Conservation (phyloP, 2,888 invertebrate genomes). For the Abrostola tripartita region DNA sequence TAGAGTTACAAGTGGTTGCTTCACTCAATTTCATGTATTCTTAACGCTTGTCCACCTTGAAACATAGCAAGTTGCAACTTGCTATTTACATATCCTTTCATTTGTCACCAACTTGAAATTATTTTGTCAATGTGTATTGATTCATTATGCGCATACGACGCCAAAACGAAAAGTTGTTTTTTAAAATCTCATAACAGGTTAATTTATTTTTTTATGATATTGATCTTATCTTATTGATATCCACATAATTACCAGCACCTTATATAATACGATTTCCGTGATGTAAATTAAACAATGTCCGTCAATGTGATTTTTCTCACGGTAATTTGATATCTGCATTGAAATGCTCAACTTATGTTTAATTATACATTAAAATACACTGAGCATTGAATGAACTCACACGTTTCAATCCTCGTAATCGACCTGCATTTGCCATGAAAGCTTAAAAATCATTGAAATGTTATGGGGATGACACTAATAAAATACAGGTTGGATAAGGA, state of each 20-base stretch:
- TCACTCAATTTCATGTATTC: slow-evolving; percentile 62
- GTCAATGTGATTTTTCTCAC: slow-evolving; percentile 37
- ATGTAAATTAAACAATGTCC: slow-evolving; percentile 28
- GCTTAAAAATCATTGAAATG: background rate
- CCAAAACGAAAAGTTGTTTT: slow-evolving; percentile 9
- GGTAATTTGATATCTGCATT: slow-evolving; percentile 29
- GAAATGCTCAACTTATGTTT: slow-evolving; percentile 20
- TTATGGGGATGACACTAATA: background rate
- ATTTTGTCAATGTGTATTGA: slow-evolving; percentile 7
- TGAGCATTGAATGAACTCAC: slow-evolving; percentile 25
- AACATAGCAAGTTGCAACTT: slow-evolving; percentile 46
- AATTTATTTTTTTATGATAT: background rate
- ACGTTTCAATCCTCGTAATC: slow-evolving; percentile 19
- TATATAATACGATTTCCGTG: slow-evolving; percentile 25
- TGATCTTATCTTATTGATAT: background rate
- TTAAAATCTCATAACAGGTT: background rate
- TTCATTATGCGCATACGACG: slow-evolving; percentile 1
- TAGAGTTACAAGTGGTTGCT: slow-evolving; percentile 63
- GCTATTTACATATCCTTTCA: slow-evolving; percentile 60
- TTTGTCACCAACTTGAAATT: slow-evolving; percentile 48
- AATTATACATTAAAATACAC: slow-evolving; percentile 22
- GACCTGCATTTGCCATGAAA: background rate
- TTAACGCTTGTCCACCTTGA: slow-evolving; percentile 63
- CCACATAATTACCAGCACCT: slow-evolving; percentile 14
- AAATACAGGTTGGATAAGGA: background rate